phyloP scores from a whole-genome alignment of 2,888 invertebrate species.

The Acheta domesticus region DNA sequence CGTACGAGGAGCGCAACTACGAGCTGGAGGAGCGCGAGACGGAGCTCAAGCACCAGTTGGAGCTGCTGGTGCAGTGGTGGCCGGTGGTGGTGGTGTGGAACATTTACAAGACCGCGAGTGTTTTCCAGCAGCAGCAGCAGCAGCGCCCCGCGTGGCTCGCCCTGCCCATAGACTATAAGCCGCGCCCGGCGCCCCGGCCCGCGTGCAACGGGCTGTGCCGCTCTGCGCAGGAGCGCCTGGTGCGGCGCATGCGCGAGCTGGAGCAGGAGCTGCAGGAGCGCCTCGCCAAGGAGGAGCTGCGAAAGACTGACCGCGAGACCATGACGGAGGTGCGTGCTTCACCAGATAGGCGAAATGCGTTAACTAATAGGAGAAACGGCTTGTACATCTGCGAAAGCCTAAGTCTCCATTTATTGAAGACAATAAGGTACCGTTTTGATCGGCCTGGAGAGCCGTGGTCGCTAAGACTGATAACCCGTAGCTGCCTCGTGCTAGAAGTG shows the following conservation, averaged over 20 bases:
- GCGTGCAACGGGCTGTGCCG: neutral
- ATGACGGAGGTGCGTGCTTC: neutral
- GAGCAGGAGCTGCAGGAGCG: neutral
- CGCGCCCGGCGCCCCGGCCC: neutral
- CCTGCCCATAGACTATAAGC: neutral
- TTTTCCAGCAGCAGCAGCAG: neutral
- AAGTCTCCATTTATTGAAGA: too few species aligned
- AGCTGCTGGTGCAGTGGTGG: conserved; percentile 58
- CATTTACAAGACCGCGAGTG: conserved; percentile 44
- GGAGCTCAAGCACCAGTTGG: conserved; percentile 55
- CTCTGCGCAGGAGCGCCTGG: neutral
- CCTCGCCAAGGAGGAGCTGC: neutral
- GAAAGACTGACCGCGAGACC: neutral
- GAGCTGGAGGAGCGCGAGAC: conserved; percentile 53
- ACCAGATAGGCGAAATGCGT: too few species aligned
- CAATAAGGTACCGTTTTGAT: too few species aligned
- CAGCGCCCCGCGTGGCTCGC: too few species aligned
- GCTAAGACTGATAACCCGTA: too few species aligned
- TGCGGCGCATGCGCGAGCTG: neutral
- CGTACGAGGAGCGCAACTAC: conserved; percentile 54
- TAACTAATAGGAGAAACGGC: too few species aligned
- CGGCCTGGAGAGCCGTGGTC: too few species aligned
- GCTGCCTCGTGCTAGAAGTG: too few species aligned
- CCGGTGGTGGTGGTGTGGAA: conserved; percentile 63
- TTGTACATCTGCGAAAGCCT: too few species aligned